Evolutionary conservation across 37 sponge, comb jelly and placozoan genomes (phyloP), one percentile per base, ranked within the genome.

Genomic region (Petrosia ficiformis): DNA sequence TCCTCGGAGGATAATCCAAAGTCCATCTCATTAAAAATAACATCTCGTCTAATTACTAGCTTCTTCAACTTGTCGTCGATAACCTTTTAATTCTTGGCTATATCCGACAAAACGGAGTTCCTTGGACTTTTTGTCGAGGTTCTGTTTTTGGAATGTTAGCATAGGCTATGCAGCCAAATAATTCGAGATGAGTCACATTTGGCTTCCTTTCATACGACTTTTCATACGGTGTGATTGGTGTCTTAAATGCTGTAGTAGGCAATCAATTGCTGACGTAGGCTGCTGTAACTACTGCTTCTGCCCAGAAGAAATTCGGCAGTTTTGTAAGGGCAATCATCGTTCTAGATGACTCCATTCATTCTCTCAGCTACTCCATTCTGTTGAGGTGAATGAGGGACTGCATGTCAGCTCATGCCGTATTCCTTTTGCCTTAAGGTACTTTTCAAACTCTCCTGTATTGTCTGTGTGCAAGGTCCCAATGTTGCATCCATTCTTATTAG

Each of bases 31-130:
- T n/a, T n/a, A n/a, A n/a, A n/a, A n/a, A n/a, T n/a, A n/a, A n/a
- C n/a, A n/a, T n/a, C n/a, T n/a, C n/a, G n/a, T n/a, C n/a, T n/a
- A n/a, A n/a, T n/a, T n/a, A n/a, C n/a, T n/a, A n/a, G n/a, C n/a
- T n/a, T n/a, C n/a, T n/a, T n/a, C n/a, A n/a, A n/a, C n/a, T n/a
- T n/a, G n/a, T n/a, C 33, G 34, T 69, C 71, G 4, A 11, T 69
- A 69, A 4, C 71, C 71, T 69, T 11, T 11, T 4, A 41, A 33
- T 33, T 39, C 28, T 4, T 6, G 26, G 8, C 71, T 40, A 11
- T 69, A 69, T 33, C 71, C 71, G 38, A 69, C 71, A 69, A 69
- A 69, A 4, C 16, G 4, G 35, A 69, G 43, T 35, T 69, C 11
- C 32, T n/a, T 61, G 33, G 8, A 10, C 10, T 34, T 61, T 10